These are phyloP conservation scores for Tiaroga cobitis DNA, from an alignment of 2,797 vertebrate genomes.

Conservation along the genomic window DNA sequence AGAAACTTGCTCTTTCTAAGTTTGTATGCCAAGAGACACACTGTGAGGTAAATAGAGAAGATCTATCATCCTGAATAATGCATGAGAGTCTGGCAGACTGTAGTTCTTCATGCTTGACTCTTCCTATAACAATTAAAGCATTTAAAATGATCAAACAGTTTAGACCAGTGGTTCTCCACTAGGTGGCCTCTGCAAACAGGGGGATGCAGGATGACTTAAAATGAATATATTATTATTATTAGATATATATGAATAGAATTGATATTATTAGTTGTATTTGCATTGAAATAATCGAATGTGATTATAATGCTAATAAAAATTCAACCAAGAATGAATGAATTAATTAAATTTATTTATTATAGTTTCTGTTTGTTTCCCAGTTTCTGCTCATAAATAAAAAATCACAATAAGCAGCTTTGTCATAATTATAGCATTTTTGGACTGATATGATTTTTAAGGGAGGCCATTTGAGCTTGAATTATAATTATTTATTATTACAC, in stretches of 20 bases:
- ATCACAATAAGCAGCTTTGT: background rate
- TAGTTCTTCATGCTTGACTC: background rate
- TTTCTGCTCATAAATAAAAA: background rate
- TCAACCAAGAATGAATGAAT: background rate
- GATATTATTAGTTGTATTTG: background rate
- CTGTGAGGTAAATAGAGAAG: slow-evolving; percentile 82
- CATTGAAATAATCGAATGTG: background rate
- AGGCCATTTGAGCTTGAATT: background rate
- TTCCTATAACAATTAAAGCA: slow-evolving; percentile 2
- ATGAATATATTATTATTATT: background rate
- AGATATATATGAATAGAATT: background rate
- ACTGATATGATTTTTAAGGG: background rate
- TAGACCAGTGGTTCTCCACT: background rate
- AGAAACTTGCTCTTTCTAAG: slow-evolving; percentile 93
- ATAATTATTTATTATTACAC: background rate
- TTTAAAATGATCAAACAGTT: background rate
- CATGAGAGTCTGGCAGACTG: slow-evolving; percentile 1
- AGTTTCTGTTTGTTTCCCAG: background rate
- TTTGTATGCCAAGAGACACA: slow-evolving; percentile 94
- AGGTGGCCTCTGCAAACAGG: background rate
- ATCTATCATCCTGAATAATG: slow-evolving; percentile 18
- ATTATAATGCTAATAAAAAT: background rate
- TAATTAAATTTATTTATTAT: background rate
- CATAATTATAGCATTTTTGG: background rate
- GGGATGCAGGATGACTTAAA: background rate